These are phyloP conservation scores for Thrips palmi DNA, from an alignment of 1,140 invertebrate genomes.

Conservation along the genomic window DNA sequence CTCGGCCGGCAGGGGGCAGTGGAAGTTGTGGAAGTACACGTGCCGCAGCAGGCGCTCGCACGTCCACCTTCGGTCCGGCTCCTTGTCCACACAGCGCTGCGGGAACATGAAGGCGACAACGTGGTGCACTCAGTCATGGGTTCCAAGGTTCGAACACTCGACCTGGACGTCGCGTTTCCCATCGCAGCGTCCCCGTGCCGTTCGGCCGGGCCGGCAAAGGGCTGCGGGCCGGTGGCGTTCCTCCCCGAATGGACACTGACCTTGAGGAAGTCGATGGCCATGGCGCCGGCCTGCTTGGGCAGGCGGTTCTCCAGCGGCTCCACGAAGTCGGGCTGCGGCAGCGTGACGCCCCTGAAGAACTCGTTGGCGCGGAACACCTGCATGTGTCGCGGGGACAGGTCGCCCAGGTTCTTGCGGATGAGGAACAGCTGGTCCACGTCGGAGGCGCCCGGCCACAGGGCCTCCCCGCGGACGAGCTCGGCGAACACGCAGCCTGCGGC, in stretches of 20 bases:
- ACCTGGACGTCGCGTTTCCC: too few relatives aligned
- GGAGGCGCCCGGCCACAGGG: slow-evolving; percentile 93
- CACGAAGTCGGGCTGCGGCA: slow-evolving; percentile 74
- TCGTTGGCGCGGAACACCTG: slow-evolving; percentile 89
- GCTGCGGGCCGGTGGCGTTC: not conserved
- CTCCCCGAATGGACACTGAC: slow-evolving; percentile 25
- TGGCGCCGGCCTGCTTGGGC: slow-evolving; percentile 42
- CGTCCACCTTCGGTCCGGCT: slow-evolving; percentile 76
- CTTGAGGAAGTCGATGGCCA: slow-evolving; percentile 71
- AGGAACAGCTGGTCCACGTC: slow-evolving; percentile 96
- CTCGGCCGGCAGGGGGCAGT: slow-evolving; percentile 50
- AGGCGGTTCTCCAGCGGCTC: slow-evolving; percentile 68
- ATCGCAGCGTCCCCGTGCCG: too few relatives aligned
- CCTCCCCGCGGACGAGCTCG: slow-evolving; percentile 86
- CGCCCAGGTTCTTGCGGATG: slow-evolving; percentile 78
- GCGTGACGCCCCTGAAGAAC: slow-evolving; percentile 80
- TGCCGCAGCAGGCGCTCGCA: slow-evolving; percentile 81
- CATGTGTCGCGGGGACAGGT: slow-evolving; percentile 84
- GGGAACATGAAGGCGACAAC: slow-evolving; percentile 15
- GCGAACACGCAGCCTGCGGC: slow-evolving; percentile 80
- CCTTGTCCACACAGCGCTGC: slow-evolving; percentile 86
- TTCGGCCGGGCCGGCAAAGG: too few relatives aligned
- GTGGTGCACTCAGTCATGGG: not conserved
- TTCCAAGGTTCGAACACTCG: slow-evolving; percentile 2
- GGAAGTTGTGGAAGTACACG: slow-evolving; percentile 68